phyloP scores from a whole-genome alignment of 2,113 vertebrate genomes.

The Regulus satrapa region DNA sequence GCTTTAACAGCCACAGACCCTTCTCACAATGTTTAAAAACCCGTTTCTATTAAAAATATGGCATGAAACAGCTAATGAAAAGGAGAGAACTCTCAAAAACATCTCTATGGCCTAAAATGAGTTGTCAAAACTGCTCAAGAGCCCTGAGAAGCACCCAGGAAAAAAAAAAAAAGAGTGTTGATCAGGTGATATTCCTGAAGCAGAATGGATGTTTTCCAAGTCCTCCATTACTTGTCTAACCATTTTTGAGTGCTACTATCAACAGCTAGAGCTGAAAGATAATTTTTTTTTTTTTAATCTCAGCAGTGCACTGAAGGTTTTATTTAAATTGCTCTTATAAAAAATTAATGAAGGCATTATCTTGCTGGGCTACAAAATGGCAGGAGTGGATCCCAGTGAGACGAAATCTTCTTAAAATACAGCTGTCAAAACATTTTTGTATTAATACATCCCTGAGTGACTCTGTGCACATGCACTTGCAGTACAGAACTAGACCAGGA shows the following conservation, averaged over 20 bases:
- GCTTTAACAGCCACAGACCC: not conserved
- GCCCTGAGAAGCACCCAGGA: not conserved
- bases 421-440: constrained; percentile 58
- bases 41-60: not conserved
- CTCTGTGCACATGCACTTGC: not conserved
- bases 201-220: constrained; percentile 21
- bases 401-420: constrained; percentile 66
- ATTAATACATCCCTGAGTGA: constrained; percentile 16
- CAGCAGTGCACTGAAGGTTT: constrained; percentile 55
- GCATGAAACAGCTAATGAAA: not conserved
- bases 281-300: not conserved
- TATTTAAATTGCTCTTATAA: constrained; percentile 64
- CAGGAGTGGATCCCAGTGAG: constrained; percentile 55
- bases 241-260: constrained; percentile 26
- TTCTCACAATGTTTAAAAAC: not conserved
- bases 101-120: not conserved
- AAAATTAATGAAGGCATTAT: constrained; percentile 72
- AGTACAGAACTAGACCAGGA: not conserved
- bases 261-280: constrained; percentile 36
- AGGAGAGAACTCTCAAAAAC: not conserved
- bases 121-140: not conserved
- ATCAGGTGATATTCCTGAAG: not conserved
- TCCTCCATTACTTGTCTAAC: constrained; percentile 29
- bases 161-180: not conserved
- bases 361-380: constrained; percentile 58